A percentile compares a stretch with the other conserved stretches of the same genome.
These are phyloP conservation scores for Lates japonicus DNA, from an alignment of 2,797 vertebrate species.

Conservation along the genomic window DNA sequence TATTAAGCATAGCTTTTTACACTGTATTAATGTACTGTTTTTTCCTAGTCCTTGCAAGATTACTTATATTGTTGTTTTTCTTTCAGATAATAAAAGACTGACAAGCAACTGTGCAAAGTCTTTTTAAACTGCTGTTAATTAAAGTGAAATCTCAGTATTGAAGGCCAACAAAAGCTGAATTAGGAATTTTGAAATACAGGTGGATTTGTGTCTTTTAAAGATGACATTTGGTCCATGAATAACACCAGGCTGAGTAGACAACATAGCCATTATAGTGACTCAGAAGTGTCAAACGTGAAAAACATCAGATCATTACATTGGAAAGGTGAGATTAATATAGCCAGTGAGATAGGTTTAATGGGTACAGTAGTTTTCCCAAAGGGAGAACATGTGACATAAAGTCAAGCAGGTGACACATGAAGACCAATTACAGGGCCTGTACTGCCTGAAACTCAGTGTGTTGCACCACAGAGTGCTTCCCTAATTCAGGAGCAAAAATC, in stretches of 20 bases:
- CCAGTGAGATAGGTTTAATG: conserved; percentile 62
- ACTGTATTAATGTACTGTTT: conserved; percentile 14
- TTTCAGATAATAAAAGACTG: conserved; percentile 17
- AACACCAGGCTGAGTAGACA: background rate
- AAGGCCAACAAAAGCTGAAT: background rate
- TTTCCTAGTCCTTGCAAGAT: conserved; percentile 25
- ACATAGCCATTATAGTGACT: conserved; percentile 29
- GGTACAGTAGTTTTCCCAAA: conserved; percentile 55
- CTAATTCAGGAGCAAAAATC: conserved; percentile 55
- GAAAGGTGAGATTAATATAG: conserved; percentile 59
- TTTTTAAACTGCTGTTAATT: background rate
- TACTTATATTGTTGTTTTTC: conserved; percentile 9
- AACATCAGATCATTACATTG: conserved; percentile 52
- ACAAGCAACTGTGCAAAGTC: background rate
- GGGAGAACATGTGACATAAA: conserved; percentile 62
- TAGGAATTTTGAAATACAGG: background rate
- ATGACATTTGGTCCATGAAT: conserved; percentile 37
- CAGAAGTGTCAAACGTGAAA: conserved; percentile 41
- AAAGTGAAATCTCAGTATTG: background rate
- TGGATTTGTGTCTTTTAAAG: conserved; percentile 16
- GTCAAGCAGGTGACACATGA: conserved; percentile 72
- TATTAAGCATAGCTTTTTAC: conserved; percentile 33
- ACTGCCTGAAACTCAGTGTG: conserved; percentile 29
- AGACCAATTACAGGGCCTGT: conserved; percentile 74
- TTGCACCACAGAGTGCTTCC: conserved; percentile 39